Base-by-base conservation (phyloP, 2,888 invertebrate species). In the Polydrusus pterygomalis region DNA sequence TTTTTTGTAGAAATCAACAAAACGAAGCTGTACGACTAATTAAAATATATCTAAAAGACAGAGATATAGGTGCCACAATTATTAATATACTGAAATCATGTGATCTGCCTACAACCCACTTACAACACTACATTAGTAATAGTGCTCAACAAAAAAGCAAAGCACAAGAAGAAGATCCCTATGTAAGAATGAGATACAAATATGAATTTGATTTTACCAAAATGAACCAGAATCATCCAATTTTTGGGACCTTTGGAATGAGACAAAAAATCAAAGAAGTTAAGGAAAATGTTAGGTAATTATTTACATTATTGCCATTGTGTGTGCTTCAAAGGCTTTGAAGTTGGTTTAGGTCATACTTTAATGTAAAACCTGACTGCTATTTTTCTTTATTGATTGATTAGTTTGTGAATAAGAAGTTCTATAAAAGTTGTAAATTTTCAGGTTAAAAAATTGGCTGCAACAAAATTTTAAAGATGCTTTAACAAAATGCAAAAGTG, bases 71-170 rank as follows among this genome's bases (percentile, higher is more conserved):
- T 74, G 92, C 93, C 82, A 92, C 93, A 8, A 92, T 97, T 47
- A 89, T 93, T 9, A 93, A 92, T 51, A 91, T 97, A 79, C 89
- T 97, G 76, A 92, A 92, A 85, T 92, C 94, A 38, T 97, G 96
- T 88, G 92, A 95, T 85, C 90, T 97, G 77, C 92, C 97, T 6
- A 96, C 97, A n/a, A 93, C 94, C 54, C 96, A 95, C 88, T 90
- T 97, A 7, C 95, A 96, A 85, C 71, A 82, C 81, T 80, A 76
- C 85, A 17, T 56, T 38, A 64, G 49, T 25, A 64, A 17, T 17
- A 47, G 6, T 13, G 7, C 49, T 34, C 64, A 34, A 54, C 56
- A 30, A 18, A 18, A 30, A 54, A 56, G 17, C n/a, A 20, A 58
- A 51, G 17, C n/a, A 9, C n/a, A 70, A 54, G 60, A 79, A 30